Evolutionary conservation across 2,888 invertebrate species (phyloP).

Genomic region (Melangyna quadrimaculata): DNA sequence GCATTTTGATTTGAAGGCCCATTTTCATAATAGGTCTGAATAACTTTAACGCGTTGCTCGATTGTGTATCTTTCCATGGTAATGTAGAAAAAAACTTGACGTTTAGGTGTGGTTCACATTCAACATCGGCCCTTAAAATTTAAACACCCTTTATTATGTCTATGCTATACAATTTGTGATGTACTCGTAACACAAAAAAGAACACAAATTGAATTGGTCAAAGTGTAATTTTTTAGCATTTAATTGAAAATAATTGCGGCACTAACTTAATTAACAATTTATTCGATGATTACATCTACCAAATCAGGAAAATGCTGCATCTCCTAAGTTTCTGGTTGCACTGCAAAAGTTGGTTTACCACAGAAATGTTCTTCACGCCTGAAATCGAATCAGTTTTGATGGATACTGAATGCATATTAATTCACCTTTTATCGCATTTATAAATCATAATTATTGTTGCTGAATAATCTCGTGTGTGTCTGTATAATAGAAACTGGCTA

Average conservation of each 20-base stretch:
- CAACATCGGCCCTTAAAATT: no score
- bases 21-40: no score
- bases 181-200: no score
- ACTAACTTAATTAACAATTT: no score
- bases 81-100: no score
- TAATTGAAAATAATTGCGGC: background rate
- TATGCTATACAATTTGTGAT: no score
- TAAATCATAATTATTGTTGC: constrained; percentile 37
- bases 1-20: no score
- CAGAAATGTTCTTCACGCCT: background rate
- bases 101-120: no score
- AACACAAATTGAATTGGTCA: no score
- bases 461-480: background rate
- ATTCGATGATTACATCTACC: background rate
- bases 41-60: no score
- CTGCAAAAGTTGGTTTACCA: constrained; percentile 18
- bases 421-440: constrained; percentile 40
- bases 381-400: constrained; percentile 26
- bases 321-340: background rate
- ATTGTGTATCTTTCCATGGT: no score
- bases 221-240: background rate
- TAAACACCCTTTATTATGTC: no score
- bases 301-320: background rate
- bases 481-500: background rate
- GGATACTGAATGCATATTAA: constrained; percentile 35